Base-by-base conservation (phyloP, 1,140 invertebrate genomes). In the Zeugodacus cucurbitae region DNA sequence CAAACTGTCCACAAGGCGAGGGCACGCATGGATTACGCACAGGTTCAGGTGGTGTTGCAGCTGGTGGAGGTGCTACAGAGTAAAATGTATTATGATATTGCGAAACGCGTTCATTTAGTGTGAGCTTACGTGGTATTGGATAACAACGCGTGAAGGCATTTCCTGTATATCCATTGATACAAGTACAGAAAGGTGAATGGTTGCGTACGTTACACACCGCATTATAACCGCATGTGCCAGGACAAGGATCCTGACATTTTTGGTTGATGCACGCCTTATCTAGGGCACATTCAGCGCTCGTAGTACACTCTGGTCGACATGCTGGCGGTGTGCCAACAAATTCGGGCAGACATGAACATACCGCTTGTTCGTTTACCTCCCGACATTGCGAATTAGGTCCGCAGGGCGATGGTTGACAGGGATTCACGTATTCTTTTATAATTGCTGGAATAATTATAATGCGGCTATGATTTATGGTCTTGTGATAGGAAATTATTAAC, bases 231-330 rank as follows among this genome's bases (percentile, higher is more conserved):
- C 97, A 98, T 1, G 96, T 95, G 85, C 96, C 96, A n/a, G 95
- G 94, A 90, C 97, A 98, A 41, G 97, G 97, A 94, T 97, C 95
- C n/a, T 95, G 93, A 90, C 97, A 98, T 94, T 97, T 97, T 90
- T 97, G 96, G 91, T 96, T 96, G 44, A 96, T 94, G 90, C 97
- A 98, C 1, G 97, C 96, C 90, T 95, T 96, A 57, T 95, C 95
- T n/a, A 95, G 94, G 85, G 95, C 93, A 90, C 97, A 98, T 90
- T 98, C 97, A n/a, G 96, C 95, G 91, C 97, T 97, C 22, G 93
- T 91, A 29, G 95, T 92, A 90, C 97, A 97, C 92, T 97, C 96
- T 29, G 97, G 97, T 92, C 95, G 94, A 92, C 97, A 97, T 89
- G 96, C 94, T 89, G 95, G 94, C 93, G 97, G 97, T 91, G 96